These are phyloP conservation scores for Gyps fulvus DNA, from an alignment of 2,113 vertebrate species.

Conservation along the genomic window DNA sequence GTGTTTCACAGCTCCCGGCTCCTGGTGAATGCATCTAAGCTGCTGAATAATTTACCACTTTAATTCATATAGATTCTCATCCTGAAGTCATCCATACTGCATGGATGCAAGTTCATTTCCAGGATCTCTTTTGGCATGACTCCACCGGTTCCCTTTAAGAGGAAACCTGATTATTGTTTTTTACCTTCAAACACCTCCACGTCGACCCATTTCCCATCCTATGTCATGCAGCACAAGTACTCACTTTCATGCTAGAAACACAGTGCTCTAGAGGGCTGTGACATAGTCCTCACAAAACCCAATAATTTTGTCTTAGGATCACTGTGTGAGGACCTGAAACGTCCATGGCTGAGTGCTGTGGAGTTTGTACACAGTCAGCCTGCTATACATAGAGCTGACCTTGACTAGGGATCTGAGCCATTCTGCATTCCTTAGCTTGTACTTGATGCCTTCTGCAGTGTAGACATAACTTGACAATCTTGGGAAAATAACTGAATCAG, in stretches of 20 bases:
- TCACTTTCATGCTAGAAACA: background rate
- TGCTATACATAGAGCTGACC: background rate
- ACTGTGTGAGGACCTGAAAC: background rate
- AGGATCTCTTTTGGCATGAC: background rate
- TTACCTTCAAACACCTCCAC: background rate
- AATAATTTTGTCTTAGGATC: background rate
- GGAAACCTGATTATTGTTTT: background rate
- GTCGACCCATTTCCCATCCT: background rate
- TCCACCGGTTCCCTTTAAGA: background rate
- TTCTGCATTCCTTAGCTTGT: background rate
- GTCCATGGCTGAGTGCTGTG: background rate
- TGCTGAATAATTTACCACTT: background rate
- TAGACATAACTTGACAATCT: background rate
- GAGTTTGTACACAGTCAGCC: background rate
- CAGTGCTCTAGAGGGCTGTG: background rate
- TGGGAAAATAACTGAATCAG: background rate
- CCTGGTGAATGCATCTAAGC: background rate
- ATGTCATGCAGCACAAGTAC: no score
- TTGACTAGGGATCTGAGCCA: background rate
- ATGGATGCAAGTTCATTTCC: background rate
- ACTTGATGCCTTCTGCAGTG: background rate
- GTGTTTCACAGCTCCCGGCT: background rate
- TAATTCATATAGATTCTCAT: background rate
- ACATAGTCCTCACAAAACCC: background rate
- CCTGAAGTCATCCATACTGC: background rate